These are phyloP conservation scores for Coptodon bakossiorum DNA, from an alignment of 2,113 vertebrate genomes.

Conservation along the genomic window DNA sequence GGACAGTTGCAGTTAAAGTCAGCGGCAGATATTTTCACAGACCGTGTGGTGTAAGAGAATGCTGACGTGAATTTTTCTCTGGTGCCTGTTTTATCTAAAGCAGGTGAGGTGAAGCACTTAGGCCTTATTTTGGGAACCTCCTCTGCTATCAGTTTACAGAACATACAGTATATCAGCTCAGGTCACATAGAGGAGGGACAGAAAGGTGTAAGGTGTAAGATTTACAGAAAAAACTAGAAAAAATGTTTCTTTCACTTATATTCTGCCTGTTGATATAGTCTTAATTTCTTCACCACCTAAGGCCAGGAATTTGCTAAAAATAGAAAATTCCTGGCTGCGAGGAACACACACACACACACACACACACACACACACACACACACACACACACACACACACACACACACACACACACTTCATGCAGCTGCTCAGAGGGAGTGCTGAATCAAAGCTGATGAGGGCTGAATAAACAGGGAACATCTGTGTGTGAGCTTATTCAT, in stretches of 20 bases:
- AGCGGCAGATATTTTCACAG: not conserved
- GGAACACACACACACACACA: not conserved
- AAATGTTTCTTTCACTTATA: not conserved
- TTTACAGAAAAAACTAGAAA: not conserved
- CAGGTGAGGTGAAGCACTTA: not conserved
- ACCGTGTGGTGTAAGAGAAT: not conserved
- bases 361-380: not conserved
- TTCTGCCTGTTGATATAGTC: constrained; percentile 34
- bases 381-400: too few species aligned
- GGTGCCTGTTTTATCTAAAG: not conserved
- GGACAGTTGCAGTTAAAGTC: not conserved
- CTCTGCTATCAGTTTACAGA: not conserved
- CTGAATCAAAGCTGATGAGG: constrained; percentile 49
- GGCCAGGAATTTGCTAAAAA: constrained; percentile 33
- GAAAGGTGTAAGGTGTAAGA: not conserved
- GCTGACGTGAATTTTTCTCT: not conserved
- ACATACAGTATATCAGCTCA: not conserved
- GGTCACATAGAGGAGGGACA: not conserved
- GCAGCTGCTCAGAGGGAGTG: constrained; percentile 27
- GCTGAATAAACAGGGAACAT: constrained; percentile 55
- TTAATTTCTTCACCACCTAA: not conserved
- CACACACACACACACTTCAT: not conserved
- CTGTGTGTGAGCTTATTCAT: constrained; percentile 59
- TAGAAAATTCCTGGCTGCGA: constrained; percentile 28
- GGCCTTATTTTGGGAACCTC: not conserved